Base-by-base conservation (phyloP, 2,888 invertebrate genomes). In the Callyntrura sp. region DNA sequence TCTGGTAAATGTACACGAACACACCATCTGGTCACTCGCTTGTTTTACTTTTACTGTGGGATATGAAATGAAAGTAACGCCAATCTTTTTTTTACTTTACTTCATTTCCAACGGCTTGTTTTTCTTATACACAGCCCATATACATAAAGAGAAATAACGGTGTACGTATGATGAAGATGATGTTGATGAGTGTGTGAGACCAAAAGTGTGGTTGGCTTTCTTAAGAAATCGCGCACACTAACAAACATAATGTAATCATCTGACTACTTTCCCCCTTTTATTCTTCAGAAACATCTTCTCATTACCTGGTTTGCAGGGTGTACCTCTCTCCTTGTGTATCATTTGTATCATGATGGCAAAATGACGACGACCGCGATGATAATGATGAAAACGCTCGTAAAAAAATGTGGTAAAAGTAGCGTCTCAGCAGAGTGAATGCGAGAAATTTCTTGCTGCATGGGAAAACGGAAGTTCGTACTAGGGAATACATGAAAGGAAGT, bases 1-100 rank as follows among this genome's bases (percentile, higher is more conserved):
- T 43, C n/a, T 70, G 43, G 68, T 70, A 70, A 43, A 43, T 25
- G 55, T 60, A 62, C 60, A 60, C n/a, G 65, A 57, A 85, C 43
- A 81, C 79, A 87, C 65, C 86, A 87, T 87, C 86, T 87, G 86
- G 43, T 81, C 70, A 14, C 12, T 23, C 23, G 14, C 62, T 62
- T 62, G 23, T 25, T 23, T 62, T 57, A 57, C n/a, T 55, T 11
- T 5, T 17, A 57, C 17, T 35, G 3, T 35, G 35, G 35, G 35
- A 35, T 35, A 35, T 35, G 35, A 35, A 35, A 35, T 35, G 35
- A 35, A 35, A 35, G 35, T 35, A 51, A 12, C 51, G 51, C 51
- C 51, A 28, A 6, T 14, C n/a, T 65, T 65, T 2, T 65, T 65
- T 2, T 11, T 65, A 25, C 17, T 25, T 17, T 23, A 6, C 25